Conservation (phyloP, 2,113 vertebrate species). For the Struthio camelus region DNA sequence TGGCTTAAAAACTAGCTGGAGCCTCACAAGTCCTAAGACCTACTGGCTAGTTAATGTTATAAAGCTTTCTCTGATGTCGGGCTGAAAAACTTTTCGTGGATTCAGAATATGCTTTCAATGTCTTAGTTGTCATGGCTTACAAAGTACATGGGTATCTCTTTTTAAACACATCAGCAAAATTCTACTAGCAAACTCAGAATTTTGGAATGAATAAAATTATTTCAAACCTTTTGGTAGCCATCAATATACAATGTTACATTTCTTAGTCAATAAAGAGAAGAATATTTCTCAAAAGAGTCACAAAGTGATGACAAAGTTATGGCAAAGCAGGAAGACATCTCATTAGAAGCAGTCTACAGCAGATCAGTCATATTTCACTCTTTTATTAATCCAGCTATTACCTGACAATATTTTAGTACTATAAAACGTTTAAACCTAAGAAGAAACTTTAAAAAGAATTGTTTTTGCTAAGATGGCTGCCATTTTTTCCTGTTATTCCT, state of each 20-base stretch:
- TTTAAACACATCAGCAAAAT: background rate
- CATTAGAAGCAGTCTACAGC: background rate
- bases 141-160: background rate
- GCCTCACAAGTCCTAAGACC: background rate
- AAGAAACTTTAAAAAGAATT: background rate
- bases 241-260: background rate
- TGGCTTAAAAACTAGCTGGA: background rate
- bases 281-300: background rate
- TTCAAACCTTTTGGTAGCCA: background rate
- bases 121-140: background rate
- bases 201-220: background rate
- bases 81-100: background rate
- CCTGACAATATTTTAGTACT: background rate
- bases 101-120: background rate
- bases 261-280: background rate
- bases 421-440: background rate
- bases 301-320: accelerated
- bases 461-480: background rate
- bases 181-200: background rate
- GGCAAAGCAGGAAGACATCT: background rate
- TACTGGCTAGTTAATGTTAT: background rate
- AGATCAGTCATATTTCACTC: background rate
- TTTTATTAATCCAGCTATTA: background rate
- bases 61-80: background rate
- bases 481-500: background rate